Conservation (phyloP, 2,113 vertebrate species). For the Amphiprion ocellaris region DNA sequence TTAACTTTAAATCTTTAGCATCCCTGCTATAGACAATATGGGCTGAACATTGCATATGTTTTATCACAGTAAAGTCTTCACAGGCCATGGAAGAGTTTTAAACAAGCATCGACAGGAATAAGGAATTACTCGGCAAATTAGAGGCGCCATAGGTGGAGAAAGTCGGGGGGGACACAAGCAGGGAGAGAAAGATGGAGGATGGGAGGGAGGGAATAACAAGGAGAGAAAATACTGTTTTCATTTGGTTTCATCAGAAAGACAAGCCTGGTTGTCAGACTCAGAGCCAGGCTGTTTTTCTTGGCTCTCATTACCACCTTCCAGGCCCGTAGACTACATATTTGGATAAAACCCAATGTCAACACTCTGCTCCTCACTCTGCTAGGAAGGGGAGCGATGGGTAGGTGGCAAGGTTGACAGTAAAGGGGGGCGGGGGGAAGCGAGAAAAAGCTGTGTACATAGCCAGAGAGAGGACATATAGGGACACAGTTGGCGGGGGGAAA, state of each 20-base stretch:
- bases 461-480: slow-evolving; percentile 12
- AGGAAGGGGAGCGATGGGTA: slow-evolving; percentile 53
- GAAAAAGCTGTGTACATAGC: slow-evolving; percentile 18
- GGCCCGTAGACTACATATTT: slow-evolving; percentile 79
- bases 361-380: slow-evolving; percentile 65
- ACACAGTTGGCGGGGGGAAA: not conserved
- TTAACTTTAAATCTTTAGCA: not conserved
- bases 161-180: not conserved
- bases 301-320: slow-evolving; percentile 76
- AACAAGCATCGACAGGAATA: slow-evolving; percentile 32
- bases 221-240: slow-evolving; percentile 79
- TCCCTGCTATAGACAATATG: not conserved
- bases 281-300: slow-evolving; percentile 83
- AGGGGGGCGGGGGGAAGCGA: not conserved
- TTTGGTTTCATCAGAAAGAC: slow-evolving; percentile 79
- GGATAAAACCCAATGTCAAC: slow-evolving; percentile 80
- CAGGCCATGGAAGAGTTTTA: not conserved
- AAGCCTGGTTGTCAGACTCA: slow-evolving; percentile 74
- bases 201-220: slow-evolving; percentile 71
- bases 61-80: not conserved
- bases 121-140: slow-evolving; percentile 47
- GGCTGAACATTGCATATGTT: not conserved
- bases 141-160: slow-evolving; percentile 39
- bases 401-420: slow-evolving; percentile 56
- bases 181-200: slow-evolving; percentile 43